These are phyloP conservation scores for Dolichotis patagonum DNA, from an alignment of 2,113 vertebrate genomes.

Conservation along the genomic window DNA sequence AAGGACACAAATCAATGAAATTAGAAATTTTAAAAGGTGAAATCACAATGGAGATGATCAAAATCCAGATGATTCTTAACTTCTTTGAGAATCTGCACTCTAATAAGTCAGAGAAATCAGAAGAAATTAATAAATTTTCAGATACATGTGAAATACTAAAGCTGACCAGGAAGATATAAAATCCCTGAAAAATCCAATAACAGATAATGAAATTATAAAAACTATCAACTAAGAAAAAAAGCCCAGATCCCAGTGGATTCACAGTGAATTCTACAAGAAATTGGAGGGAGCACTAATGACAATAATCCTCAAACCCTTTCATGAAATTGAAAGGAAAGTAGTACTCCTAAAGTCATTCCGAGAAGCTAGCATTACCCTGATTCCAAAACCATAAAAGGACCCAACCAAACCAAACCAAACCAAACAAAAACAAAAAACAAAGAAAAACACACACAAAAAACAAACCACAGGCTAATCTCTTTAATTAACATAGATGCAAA, in stretches of 20 bases:
- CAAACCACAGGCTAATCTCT: background rate
- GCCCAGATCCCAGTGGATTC: background rate
- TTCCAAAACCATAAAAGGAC: background rate
- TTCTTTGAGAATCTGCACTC: background rate
- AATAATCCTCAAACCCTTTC: no score
- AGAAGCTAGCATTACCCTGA: background rate
- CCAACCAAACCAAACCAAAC: no score
- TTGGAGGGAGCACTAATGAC: background rate
- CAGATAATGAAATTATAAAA: background rate
- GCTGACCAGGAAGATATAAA: background rate
- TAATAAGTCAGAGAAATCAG: background rate
- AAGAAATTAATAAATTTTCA: background rate
- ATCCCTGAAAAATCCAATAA: background rate
- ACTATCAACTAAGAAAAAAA: background rate
- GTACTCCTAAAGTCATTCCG: background rate
- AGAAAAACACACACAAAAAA: no score
- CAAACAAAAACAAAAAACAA: no score
- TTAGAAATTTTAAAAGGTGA: background rate
- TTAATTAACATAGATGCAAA: no score
- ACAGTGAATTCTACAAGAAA: background rate
- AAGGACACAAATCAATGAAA: background rate
- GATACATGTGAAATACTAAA: background rate
- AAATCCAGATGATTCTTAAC: background rate
- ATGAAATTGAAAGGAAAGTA: background rate
- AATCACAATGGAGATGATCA: background rate